Evolutionary conservation across 2,113 vertebrate species (phyloP).

Genomic region (Rutilus rutilus): DNA sequence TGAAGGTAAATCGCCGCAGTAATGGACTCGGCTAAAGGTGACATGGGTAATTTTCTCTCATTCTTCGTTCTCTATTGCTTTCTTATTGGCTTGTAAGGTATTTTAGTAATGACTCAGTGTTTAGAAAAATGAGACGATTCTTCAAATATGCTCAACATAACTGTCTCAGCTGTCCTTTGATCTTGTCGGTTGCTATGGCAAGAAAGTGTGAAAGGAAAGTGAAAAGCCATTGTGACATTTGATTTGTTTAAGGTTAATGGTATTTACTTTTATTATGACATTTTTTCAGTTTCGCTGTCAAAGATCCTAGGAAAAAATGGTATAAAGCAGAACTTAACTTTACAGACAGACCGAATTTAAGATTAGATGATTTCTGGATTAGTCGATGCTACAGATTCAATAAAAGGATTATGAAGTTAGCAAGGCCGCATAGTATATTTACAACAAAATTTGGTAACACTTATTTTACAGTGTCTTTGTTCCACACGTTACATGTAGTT

Average conservation of each 20-base stretch:
- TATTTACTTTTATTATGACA: not conserved
- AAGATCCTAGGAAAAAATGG: not conserved
- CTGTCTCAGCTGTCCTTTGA: not conserved
- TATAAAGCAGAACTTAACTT: not conserved
- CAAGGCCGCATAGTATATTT: not conserved
- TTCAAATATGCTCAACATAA: not conserved
- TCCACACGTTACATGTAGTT: too few relatives aligned
- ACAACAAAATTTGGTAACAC: not conserved
- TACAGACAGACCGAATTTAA: not conserved
- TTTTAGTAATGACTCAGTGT: not conserved
- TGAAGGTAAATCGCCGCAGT: not conserved
- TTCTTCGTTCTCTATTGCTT: not conserved
- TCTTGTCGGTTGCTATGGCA: not conserved
- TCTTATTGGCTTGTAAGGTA: not conserved
- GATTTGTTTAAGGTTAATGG: not conserved
- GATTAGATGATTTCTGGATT: not conserved
- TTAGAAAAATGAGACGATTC: not conserved
- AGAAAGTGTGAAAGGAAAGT: not conserved
- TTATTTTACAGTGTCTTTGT: too few relatives aligned
- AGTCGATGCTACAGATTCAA: not conserved
- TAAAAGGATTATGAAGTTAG: not conserved
- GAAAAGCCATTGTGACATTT: slow-evolving; percentile 3
- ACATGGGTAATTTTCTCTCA: not conserved
- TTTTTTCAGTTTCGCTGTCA: not conserved
- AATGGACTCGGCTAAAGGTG: not conserved